Conservation (phyloP, 2,888 invertebrate genomes). For the Cryptus armator region DNA sequence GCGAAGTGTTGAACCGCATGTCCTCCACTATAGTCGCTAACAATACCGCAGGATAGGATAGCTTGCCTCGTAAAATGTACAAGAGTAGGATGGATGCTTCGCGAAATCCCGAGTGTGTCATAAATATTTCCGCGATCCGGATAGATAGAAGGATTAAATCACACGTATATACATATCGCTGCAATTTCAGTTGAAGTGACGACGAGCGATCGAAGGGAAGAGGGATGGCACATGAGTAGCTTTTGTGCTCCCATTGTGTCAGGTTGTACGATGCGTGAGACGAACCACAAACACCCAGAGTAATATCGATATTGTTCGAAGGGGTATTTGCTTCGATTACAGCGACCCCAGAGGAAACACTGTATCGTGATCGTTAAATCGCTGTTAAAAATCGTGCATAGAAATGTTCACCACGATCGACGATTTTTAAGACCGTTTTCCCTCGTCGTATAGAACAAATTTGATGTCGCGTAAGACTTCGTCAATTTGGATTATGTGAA, state of each 20-base stretch:
- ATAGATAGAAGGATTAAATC: slow-evolving; percentile 12
- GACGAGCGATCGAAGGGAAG: slow-evolving; percentile 10
- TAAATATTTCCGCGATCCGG: slow-evolving; percentile 50
- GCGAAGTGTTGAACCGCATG: background rate
- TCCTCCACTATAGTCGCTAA: background rate
- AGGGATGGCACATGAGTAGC: slow-evolving; percentile 15
- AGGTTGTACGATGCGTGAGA: slow-evolving; percentile 63
- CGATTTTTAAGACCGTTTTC: slow-evolving; percentile 4
- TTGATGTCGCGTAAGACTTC: background rate
- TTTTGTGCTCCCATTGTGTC: slow-evolving; percentile 52
- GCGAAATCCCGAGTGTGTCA: slow-evolving; percentile 14
- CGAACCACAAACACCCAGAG: slow-evolving; percentile 51
- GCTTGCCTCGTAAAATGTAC: slow-evolving; percentile 30
- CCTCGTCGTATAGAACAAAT: background rate
- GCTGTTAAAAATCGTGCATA: slow-evolving; percentile 21
- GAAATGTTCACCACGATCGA: background rate
- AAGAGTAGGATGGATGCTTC: slow-evolving; percentile 1
- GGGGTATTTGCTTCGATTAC: slow-evolving; percentile 37
- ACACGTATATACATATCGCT: slow-evolving; percentile 11
- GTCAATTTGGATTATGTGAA: background rate
- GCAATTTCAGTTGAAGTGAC: slow-evolving; percentile 43
- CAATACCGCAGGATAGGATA: slow-evolving; percentile 14
- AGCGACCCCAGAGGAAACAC: slow-evolving; percentile 29
- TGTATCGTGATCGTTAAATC: slow-evolving; percentile 20
- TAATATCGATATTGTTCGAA: slow-evolving; percentile 53